Conservation (phyloP, 64 coral and sea anemone species). For the Stylophora pistillata region DNA sequence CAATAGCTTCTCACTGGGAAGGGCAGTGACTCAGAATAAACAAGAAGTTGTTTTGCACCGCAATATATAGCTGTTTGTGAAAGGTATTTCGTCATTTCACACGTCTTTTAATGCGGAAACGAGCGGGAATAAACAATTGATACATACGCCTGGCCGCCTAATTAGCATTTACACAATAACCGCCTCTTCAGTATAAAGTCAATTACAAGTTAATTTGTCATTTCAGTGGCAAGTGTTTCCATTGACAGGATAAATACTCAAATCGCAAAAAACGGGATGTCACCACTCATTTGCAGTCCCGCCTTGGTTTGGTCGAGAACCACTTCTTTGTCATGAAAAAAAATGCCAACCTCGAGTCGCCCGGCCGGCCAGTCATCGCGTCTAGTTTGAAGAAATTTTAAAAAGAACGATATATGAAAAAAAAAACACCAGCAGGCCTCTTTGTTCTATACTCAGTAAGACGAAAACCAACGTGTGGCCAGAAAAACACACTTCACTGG, state of each 20-base stretch:
- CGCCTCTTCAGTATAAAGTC: not conserved
- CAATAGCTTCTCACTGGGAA: not conserved
- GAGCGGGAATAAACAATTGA: not conserved
- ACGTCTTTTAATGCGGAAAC: not conserved
- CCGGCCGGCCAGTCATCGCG: not conserved
- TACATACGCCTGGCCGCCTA: not conserved
- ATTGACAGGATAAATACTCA: not conserved
- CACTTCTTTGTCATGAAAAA: not conserved
- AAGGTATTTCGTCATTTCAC: not conserved
- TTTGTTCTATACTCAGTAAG: not conserved
- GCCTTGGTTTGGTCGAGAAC: not conserved
- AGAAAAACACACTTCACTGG: not conserved
- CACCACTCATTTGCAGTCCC: not conserved
- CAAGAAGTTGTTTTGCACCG: slow-evolving; percentile 6
- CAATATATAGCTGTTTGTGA: slow-evolving; percentile 9
- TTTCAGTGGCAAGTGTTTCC: not conserved
- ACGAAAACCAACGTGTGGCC: not conserved
- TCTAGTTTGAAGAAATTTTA: not conserved
- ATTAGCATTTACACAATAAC: slow-evolving; percentile 13
- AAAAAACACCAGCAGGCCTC: not conserved
- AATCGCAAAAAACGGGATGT: not conserved
- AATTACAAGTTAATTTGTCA: not conserved
- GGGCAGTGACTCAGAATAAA: not conserved
- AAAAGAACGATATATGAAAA: not conserved
- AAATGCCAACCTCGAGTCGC: not conserved